These are phyloP conservation scores for Ptilonorhynchus violaceus DNA, from an alignment of 2,113 vertebrate species.

Conservation along the genomic window DNA sequence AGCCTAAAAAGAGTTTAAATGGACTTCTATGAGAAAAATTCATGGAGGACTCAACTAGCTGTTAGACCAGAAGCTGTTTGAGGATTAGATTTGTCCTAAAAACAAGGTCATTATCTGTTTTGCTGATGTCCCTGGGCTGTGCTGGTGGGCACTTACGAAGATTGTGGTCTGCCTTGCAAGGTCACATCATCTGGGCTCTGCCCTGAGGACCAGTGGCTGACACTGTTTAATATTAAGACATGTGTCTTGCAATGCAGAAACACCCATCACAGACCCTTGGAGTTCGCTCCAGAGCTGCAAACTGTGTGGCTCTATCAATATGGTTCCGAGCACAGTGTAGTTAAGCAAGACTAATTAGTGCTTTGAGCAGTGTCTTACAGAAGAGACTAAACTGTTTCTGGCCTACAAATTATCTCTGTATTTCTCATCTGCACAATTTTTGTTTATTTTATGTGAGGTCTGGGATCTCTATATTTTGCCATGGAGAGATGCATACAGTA, in stretches of 20 bases:
- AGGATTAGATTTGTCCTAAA: neutral
- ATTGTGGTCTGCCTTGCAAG: neutral
- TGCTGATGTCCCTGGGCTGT: neutral
- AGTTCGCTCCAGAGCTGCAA: neutral
- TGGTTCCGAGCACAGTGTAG: neutral
- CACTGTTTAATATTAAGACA: neutral
- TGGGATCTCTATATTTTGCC: neutral
- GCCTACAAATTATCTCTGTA: neutral
- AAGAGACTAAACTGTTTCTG: neutral
- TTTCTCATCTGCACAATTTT: neutral
- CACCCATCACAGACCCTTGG: too few relatives aligned
- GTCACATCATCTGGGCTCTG: neutral
- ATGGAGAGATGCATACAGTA: neutral
- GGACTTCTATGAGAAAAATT: neutral
- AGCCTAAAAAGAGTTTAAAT: neutral
- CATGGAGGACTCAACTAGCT: neutral
- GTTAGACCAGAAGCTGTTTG: neutral
- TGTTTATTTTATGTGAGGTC: neutral
- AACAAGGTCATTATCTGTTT: neutral
- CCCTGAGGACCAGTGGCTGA: accelerated
- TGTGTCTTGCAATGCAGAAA: neutral
- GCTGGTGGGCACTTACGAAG: neutral
- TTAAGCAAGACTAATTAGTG: neutral
- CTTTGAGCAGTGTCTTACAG: neutral
- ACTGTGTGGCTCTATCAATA: neutral